phyloP scores from a whole-genome alignment of 2,888 invertebrate genomes.

The Hesperia comma region DNA sequence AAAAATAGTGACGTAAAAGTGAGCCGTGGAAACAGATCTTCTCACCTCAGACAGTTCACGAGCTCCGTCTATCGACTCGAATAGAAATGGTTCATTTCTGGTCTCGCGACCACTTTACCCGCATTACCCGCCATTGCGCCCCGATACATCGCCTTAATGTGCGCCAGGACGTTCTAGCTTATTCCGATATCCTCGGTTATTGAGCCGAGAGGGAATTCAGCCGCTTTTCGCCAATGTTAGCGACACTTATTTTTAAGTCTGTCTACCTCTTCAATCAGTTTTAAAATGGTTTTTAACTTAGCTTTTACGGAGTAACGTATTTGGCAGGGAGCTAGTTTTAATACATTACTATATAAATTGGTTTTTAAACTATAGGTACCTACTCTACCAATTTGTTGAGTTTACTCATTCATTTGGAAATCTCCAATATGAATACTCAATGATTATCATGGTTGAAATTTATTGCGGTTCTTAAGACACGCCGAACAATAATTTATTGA shows the following conservation, averaged over 20 bases:
- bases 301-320: too few relatives aligned
- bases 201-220: slow-evolving; percentile 25
- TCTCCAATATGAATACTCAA: too few relatives aligned
- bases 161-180: slow-evolving; percentile 22
- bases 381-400: too few relatives aligned
- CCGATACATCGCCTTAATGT: slow-evolving; percentile 30
- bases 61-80: slow-evolving; percentile 47
- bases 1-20: background rate
- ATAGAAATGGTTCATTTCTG: slow-evolving; percentile 55
- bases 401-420: too few relatives aligned
- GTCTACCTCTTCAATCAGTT: background rate
- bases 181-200: slow-evolving; percentile 30
- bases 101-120: slow-evolving; percentile 24
- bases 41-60: slow-evolving; percentile 38
- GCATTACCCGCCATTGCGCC: slow-evolving; percentile 23
- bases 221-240: background rate
- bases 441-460: too few relatives aligned
- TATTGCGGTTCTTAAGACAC: too few relatives aligned
- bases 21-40: slow-evolving; percentile 8
- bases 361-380: too few relatives aligned
- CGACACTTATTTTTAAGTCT: slow-evolving; percentile 2
- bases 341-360: too few relatives aligned
- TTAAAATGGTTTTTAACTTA: background rate
- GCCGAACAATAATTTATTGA: too few relatives aligned
- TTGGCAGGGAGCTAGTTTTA: too few relatives aligned